Base-by-base conservation (phyloP, 35 echinoderm and acorn worm genomes). In the Lytechinus pictus region DNA sequence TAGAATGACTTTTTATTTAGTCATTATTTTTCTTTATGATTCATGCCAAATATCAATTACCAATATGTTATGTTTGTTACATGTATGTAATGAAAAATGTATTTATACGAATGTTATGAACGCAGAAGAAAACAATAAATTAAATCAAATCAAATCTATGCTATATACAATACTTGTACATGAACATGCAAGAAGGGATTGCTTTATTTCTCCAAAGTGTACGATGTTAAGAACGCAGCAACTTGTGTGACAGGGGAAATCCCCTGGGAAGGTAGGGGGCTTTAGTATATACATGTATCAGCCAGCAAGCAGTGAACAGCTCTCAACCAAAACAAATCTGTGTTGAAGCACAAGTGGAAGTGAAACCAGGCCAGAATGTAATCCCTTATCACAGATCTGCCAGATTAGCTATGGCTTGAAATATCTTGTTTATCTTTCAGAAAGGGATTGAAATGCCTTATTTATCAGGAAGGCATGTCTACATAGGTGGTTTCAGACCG, bases 401-500 rank as follows among this genome's bases (percentile, higher is more conserved):
- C 21, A 79, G 66, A 79, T 79, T 79, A 79, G 66, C 66, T 4
- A 24, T n/a, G 19, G 19, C 19, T 79, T 24, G 66, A 79, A 16
- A 79, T 79, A 79, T 27, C 66, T 79, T 24, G 1, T 79, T 79
- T 79, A 79, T 79, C 66, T 6, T 24, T n/a, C 66, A 79, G 66
- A 5, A 79, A 79, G 4, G 8, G 66, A 79, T 79, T 79, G 66
- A 79, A 79, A 79, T n/a, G n/a, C n/a, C 66, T 79, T 79, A 24
- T 79, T 79, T 79, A 79, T 79, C 66, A 79, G 66, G 66, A 71
- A 79, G 66, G 66, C 66, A 79, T 79, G 66, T 79, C 66, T 79
- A 71, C 61, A 71, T 71, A n/a, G n/a, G n/a, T n/a, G n/a, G n/a
- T n/a, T n/a, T n/a, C n/a, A n/a, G n/a, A n/a, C n/a, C n/a, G n/a